These are phyloP conservation scores for Drosophila kambysellisi DNA, from an alignment of 2,888 invertebrate genomes.

Conservation along the genomic window DNA sequence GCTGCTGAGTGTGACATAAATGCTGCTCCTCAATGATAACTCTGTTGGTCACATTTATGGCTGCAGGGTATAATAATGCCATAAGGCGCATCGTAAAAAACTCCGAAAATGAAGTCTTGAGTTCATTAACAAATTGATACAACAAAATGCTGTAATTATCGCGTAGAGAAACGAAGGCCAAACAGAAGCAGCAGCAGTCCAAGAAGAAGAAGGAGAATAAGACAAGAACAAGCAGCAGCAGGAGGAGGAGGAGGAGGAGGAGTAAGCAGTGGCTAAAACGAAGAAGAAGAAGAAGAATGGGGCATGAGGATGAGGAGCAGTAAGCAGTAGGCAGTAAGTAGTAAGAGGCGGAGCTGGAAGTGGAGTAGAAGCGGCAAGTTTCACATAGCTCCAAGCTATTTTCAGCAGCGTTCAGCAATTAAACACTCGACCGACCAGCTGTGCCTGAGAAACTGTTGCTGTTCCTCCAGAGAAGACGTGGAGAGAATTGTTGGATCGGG, in stretches of 20 bases:
- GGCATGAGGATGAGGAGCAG: not conserved
- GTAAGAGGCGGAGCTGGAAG: constrained; percentile 6
- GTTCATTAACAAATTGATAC: constrained; percentile 81
- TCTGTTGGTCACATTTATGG: not conserved
- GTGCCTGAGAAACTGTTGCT: constrained; percentile 37
- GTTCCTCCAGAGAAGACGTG: constrained; percentile 15
- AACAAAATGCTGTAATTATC: constrained; percentile 82
- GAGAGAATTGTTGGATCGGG: constrained; percentile 5
- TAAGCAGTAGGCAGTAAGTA: not conserved
- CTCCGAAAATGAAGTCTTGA: constrained; percentile 49
- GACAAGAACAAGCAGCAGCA: not conserved
- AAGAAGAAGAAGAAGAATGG: not conserved
- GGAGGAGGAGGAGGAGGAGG: not conserved
- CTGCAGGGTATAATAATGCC: constrained; percentile 43
- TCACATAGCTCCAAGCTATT: constrained; percentile 76
- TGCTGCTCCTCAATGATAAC: not conserved
- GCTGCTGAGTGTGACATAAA: not conserved
- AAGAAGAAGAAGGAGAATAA: not conserved
- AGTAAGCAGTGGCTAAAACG: constrained; percentile 1
- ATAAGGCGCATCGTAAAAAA: constrained; percentile 41
- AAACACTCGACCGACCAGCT: constrained; percentile 70
- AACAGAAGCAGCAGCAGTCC: constrained; percentile 54
- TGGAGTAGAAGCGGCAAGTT: constrained; percentile 24
- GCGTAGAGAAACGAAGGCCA: constrained; percentile 60
- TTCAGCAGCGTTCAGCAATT: constrained; percentile 76